Percentiles rank a stretch among this genome's conserved stretches.
Conservation (phyloP, 1,140 invertebrate genomes). For the Nasonia vitripennis region DNA sequence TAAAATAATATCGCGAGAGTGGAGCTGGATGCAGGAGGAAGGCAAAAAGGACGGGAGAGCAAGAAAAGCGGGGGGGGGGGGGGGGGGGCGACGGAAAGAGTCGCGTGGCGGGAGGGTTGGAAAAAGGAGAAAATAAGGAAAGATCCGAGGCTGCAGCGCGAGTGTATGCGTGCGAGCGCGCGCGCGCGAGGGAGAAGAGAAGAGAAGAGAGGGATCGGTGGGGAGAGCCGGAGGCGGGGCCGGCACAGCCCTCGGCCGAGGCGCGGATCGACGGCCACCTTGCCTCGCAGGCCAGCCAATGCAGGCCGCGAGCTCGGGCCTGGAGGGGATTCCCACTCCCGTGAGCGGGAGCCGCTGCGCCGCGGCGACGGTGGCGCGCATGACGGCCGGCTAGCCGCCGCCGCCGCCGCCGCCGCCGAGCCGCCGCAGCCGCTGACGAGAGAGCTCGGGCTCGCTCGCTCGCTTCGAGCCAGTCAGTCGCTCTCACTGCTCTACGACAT, state of each 20-base stretch:
- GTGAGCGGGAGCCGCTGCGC: constrained; percentile 27
- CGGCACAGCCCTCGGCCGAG: constrained; percentile 69
- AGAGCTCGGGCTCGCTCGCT: neutral
- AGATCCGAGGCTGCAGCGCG: neutral
- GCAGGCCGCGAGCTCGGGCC: neutral
- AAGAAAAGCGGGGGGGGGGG: constrained; percentile 48
- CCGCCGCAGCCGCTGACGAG: neutral
- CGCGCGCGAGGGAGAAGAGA: too few species aligned
- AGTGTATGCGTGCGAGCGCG: neutral
- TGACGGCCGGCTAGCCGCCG: constrained; percentile 68
- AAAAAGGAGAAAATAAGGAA: constrained; percentile 16
- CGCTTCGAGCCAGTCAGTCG: constrained; percentile 69
- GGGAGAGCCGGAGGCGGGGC: constrained; percentile 54
- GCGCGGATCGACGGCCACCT: constrained; percentile 74
- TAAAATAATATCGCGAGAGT: constrained; percentile 38
- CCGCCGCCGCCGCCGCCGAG: constrained; percentile 51
- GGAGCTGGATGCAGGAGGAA: constrained; percentile 16
- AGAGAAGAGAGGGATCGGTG: too few species aligned
- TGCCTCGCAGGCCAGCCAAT: constrained; percentile 69
- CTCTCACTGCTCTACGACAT: constrained; percentile 75
- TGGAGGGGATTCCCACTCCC: constrained; percentile 57
- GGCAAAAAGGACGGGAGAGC: constrained; percentile 9
- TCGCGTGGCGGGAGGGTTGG: constrained; percentile 69
- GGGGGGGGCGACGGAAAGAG: constrained; percentile 63
- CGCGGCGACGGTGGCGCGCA: constrained; percentile 65